A percentile compares a stretch with the other conserved stretches of the same genome.
Evolutionary conservation across 2,888 invertebrate genomes (phyloP).

Genomic region (Conus canariensis): DNA sequence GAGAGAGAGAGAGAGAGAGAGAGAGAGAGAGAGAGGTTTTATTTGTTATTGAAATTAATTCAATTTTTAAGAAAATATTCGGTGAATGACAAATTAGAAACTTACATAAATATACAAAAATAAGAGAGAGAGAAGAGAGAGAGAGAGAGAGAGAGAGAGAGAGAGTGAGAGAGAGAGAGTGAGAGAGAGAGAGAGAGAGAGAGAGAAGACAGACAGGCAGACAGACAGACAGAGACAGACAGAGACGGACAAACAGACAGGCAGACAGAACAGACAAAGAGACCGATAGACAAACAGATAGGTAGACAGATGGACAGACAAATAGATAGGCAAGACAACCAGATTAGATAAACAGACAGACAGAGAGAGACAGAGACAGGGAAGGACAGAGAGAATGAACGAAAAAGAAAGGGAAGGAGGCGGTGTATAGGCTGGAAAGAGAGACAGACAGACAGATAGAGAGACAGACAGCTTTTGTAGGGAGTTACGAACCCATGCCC

Average conservation of each 20-base stretch:
- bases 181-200: constrained; percentile 11
- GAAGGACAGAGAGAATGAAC: background rate
- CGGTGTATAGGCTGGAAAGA: background rate
- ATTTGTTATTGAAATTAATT: too few species aligned
- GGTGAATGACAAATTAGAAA: too few species aligned
- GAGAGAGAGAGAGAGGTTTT: background rate
- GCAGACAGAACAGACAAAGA: too few species aligned
- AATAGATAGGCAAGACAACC: background rate
- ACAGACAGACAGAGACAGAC: background rate
- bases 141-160: background rate
- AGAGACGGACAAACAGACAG: background rate
- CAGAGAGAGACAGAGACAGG: background rate
- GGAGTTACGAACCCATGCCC: background rate
- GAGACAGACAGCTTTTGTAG: background rate
- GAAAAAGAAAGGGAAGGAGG: background rate
- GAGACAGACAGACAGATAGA: background rate
- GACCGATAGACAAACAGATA: background rate
- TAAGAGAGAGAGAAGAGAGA: too few species aligned
- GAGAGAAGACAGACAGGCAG: background rate
- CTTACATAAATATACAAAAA: too few species aligned
- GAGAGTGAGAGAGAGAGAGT: constrained; percentile 5
- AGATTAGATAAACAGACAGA: background rate
- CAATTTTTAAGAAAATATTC: too few species aligned
- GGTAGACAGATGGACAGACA: background rate
- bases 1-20: background rate